phyloP scores from a whole-genome alignment of 2,888 invertebrate species.

The Lithophane leautieri region DNA sequence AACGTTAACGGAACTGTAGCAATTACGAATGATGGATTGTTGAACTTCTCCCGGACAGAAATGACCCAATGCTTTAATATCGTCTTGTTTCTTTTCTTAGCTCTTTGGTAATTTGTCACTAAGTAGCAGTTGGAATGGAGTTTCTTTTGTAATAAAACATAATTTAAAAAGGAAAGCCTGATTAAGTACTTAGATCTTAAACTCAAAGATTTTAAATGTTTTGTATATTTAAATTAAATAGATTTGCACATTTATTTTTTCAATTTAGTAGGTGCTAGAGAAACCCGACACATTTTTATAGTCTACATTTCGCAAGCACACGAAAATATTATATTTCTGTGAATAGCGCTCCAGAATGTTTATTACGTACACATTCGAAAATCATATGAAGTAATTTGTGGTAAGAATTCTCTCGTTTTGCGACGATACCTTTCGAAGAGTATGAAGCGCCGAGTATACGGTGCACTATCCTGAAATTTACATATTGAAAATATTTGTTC shows the following conservation, averaged over 20 bases:
- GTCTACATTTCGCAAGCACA: slow-evolving; percentile 36
- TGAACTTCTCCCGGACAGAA: slow-evolving; percentile 80
- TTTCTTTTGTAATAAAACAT: slow-evolving; percentile 27
- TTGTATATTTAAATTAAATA: slow-evolving; percentile 1
- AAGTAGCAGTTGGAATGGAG: slow-evolving; percentile 60
- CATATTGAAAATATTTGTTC: slow-evolving; percentile 57
- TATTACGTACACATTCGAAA: slow-evolving; percentile 52
- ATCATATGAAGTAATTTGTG: slow-evolving; percentile 59
- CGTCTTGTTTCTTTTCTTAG: slow-evolving; percentile 81
- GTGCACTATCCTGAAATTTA: slow-evolving; percentile 51
- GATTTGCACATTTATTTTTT: slow-evolving; percentile 7
- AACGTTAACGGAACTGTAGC: slow-evolving; percentile 79
- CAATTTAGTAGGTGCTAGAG: slow-evolving; percentile 13
- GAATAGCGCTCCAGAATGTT: slow-evolving; percentile 48
- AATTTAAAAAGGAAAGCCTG: slow-evolving; percentile 18
- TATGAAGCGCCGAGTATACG: slow-evolving; percentile 34
- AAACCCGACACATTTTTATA: slow-evolving; percentile 34
- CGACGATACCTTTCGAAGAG: slow-evolving; percentile 45
- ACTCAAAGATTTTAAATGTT: slow-evolving; percentile 1
- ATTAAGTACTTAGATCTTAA: background rate
- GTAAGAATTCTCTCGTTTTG: slow-evolving; percentile 48
- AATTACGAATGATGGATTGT: slow-evolving; percentile 87
- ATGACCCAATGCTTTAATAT: slow-evolving; percentile 84
- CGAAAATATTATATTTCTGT: slow-evolving; percentile 47
- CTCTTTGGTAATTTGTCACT: slow-evolving; percentile 81